phyloP scores from a whole-genome alignment of 2,113 vertebrate species.

The Oncorhynchus tshawytscha region DNA sequence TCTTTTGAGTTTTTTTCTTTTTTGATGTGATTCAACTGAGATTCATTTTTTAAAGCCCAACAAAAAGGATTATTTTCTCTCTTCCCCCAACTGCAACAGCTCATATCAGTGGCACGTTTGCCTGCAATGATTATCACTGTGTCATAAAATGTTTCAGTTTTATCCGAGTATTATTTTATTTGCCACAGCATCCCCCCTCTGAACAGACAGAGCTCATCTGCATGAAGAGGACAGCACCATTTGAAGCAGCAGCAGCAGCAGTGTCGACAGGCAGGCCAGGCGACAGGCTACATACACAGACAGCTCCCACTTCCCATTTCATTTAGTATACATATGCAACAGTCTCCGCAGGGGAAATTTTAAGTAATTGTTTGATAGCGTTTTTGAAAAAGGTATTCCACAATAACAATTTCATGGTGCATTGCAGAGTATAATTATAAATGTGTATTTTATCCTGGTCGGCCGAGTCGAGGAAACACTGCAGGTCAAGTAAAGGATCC shows the following conservation, averaged over 20 bases:
- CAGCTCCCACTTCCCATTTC: conserved; percentile 48
- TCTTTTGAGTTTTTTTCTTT: conserved; percentile 85
- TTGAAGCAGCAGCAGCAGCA: background rate
- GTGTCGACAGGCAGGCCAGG: conserved; percentile 10
- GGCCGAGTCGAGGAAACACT: conserved; percentile 61
- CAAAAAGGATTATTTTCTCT: conserved; percentile 81
- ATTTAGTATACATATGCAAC: conserved; percentile 70
- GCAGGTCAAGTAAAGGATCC: conserved; percentile 78
- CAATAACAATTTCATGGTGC: conserved; percentile 82
- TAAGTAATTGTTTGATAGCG: conserved; percentile 81
- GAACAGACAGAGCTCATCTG: conserved; percentile 71
- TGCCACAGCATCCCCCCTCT: conserved; percentile 68
- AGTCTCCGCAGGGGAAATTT: conserved; percentile 71
- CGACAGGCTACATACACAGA: conserved; percentile 55
- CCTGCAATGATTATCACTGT: conserved; percentile 77
- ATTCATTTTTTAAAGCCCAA: conserved; percentile 78
- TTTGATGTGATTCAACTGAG: conserved; percentile 91
- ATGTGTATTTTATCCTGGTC: conserved; percentile 60
- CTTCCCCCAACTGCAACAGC: conserved; percentile 66
- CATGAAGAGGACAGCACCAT: conserved; percentile 61
- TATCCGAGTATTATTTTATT: conserved; percentile 78
- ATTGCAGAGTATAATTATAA: conserved; percentile 81
- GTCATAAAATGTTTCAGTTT: conserved; percentile 79
- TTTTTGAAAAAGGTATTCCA: conserved; percentile 79
- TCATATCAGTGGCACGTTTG: conserved; percentile 75